Base-by-base conservation (phyloP, 2,113 vertebrate genomes). In the Takifugu flavidus region DNA sequence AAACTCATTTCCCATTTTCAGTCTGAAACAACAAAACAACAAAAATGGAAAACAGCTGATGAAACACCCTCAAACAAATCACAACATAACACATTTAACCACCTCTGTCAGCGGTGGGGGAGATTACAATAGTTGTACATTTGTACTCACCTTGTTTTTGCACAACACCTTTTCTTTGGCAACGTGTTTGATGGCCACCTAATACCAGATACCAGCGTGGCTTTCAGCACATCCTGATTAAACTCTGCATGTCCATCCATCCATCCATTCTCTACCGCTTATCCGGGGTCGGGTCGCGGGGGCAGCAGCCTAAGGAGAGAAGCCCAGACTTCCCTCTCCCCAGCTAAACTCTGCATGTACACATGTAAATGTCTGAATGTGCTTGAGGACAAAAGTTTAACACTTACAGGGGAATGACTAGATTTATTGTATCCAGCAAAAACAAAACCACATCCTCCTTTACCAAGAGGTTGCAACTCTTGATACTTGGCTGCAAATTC, bases 161-260 rank as follows among this genome's bases (percentile, higher is more conserved):
- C 34, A 45, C 0, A 45, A 6, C 0, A 56, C 5, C 0, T 46
- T 68, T 3, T 63, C 14, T 2, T 34, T 59, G 0, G 34, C 5
- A 0, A 68, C 10, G 34, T 42, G 58, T 49, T 74, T 74, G 27
- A 74, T 68, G 7, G 72, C 59, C 2, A 67, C 71, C 65, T 63
- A 20, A 20, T 20, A 8, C 4, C 13, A 29, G 28, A 65, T 2
- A 54, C 15, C 62, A 53, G 61, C 13, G 42, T 12, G 1, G 0
- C 25, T 25, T 53, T 29, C 4, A 26, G n/a, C 65, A 53, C 45
- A 31, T 27, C 3, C 31, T 31, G 2, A 15, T 3, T 31, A 39
- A 13, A 10, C 6, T 53, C 5, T 29, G 15, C 49, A 28, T 39
- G 1, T 39, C 0, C 31, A 20, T 20, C 20, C 20, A 20, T 20